These are phyloP conservation scores for Synergus gifuensis DNA, from an alignment of 2,888 invertebrate genomes.

Conservation along the genomic window DNA sequence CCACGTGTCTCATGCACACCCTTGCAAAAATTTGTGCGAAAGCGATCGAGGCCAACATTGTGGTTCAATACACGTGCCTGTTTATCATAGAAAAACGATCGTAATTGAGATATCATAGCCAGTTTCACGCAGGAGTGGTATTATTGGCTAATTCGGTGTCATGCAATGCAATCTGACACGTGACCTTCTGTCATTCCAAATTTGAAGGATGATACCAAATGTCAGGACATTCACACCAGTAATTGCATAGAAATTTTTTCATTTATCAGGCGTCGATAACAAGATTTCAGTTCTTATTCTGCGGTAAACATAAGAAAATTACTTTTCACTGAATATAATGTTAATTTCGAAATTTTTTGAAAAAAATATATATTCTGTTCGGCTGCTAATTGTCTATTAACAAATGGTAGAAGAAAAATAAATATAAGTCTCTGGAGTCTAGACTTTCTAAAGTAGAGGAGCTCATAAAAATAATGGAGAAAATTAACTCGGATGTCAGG, in stretches of 20 bases:
- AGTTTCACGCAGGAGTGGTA: conserved; percentile 57
- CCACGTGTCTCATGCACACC: conserved; percentile 53
- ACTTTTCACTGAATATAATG: too few species aligned
- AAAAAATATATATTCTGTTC: too few species aligned
- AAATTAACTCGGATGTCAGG: background rate
- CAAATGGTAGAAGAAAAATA: too few species aligned
- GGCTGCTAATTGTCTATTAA: too few species aligned
- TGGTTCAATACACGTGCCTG: conserved; percentile 58
- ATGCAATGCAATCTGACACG: conserved; percentile 54
- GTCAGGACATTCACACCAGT: background rate
- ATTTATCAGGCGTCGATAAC: background rate
- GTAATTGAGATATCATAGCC: conserved; percentile 75
- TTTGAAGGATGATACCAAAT: background rate
- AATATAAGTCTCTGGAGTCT: too few species aligned
- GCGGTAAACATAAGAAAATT: too few species aligned
- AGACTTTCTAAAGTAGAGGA: background rate
- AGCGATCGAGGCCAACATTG: conserved; percentile 61
- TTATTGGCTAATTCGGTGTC: conserved; percentile 53
- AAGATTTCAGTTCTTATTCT: too few species aligned
- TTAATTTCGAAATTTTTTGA: too few species aligned
- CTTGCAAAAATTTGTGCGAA: conserved; percentile 47
- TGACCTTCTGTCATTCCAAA: conserved; percentile 54
- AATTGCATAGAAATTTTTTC: conserved; percentile 2
- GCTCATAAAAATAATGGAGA: background rate
- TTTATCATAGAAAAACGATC: conserved; percentile 52